These are phyloP conservation scores for Ciconia stormi DNA, from an alignment of 2,113 vertebrate genomes.

Conservation along the genomic window DNA sequence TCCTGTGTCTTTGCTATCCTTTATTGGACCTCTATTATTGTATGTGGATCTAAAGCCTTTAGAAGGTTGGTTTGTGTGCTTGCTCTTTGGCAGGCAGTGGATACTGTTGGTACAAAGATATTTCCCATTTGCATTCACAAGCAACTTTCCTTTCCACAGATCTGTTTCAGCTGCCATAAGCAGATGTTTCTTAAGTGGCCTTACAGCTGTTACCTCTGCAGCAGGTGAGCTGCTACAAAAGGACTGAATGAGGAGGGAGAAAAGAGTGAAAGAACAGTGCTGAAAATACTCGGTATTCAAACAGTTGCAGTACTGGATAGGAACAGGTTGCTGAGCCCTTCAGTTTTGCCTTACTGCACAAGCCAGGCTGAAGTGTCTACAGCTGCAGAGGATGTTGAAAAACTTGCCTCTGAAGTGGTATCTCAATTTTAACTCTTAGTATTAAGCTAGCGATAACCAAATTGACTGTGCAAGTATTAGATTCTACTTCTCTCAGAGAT, in stretches of 20 bases:
- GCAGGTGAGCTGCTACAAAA: constrained; percentile 64
- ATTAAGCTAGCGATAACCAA: neutral
- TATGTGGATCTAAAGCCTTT: constrained; percentile 18
- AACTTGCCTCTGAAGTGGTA: neutral
- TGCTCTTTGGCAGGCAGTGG: constrained; percentile 3
- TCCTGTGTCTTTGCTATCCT: constrained; percentile 10
- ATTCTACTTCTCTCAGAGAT: neutral
- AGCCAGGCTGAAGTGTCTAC: neutral
- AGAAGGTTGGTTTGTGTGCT: neutral
- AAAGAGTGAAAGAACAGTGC: neutral
- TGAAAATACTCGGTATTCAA: neutral
- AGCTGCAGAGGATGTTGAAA: neutral
- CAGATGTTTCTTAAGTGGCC: constrained; percentile 70
- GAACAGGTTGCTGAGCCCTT: neutral
- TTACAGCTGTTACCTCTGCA: constrained; percentile 71
- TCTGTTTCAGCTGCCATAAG: constrained; percentile 65
- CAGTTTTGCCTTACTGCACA: neutral
- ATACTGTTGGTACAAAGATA: constrained; percentile 11
- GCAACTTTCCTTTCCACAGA: constrained; percentile 40
- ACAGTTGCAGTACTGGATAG: neutral
- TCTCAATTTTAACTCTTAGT: neutral
- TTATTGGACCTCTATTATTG: constrained; percentile 10
- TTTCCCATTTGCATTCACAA: constrained; percentile 16
- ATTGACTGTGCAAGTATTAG: neutral
- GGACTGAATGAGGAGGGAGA: neutral